Evolutionary conservation across 2,797 vertebrate species (phyloP).

Genomic region (Cossypha caffra): DNA sequence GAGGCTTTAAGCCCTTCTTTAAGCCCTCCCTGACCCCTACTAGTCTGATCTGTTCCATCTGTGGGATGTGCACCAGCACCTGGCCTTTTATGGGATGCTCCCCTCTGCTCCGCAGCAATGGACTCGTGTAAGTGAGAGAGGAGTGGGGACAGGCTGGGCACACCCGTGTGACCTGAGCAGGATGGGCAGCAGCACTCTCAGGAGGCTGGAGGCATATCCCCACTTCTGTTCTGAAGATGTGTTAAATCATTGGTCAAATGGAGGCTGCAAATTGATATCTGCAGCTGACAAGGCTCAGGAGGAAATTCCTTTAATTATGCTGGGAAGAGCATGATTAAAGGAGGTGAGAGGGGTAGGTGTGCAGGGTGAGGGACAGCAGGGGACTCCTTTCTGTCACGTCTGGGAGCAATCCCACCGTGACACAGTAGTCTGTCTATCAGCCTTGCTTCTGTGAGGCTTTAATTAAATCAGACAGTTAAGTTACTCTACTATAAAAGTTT

Average conservation of each 20-base stretch:
- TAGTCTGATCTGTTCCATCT: not conserved
- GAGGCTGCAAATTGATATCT: not conserved
- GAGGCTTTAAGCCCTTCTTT: not conserved
- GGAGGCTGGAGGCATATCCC: not conserved
- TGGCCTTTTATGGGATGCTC: not conserved
- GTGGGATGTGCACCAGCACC: accelerated
- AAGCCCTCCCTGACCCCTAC: not conserved
- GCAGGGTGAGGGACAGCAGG: not conserved
- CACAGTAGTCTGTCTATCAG: not conserved
- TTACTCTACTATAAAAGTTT: not conserved
- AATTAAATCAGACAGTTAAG: not conserved
- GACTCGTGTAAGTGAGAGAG: accelerated
- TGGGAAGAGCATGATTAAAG: not conserved
- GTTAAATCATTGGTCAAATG: not conserved
- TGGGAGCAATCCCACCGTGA: not conserved
- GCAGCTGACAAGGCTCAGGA: not conserved
- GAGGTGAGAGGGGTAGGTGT: not conserved
- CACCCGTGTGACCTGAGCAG: not conserved
- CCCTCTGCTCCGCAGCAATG: not conserved
- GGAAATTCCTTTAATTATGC: not conserved
- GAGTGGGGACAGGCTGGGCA: not conserved
- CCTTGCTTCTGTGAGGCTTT: not conserved
- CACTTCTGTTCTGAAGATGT: not conserved
- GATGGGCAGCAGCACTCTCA: not conserved
- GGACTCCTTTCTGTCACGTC: not conserved